Evolutionary conservation across 2,888 invertebrate species (phyloP).

Genomic region (Aphodius sticticus): DNA sequence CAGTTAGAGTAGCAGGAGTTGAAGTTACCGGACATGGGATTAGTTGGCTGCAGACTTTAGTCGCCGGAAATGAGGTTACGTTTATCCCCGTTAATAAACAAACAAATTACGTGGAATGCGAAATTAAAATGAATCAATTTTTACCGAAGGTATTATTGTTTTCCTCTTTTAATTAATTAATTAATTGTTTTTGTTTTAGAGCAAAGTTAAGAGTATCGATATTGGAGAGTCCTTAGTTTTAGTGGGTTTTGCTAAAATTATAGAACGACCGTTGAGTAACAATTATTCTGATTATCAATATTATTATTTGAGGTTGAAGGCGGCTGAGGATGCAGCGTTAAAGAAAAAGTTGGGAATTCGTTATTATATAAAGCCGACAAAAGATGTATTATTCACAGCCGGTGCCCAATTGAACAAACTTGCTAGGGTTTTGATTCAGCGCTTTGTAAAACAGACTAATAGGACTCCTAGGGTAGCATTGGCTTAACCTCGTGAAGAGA

Average conservation of each 20-base stretch:
- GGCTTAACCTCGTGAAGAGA: conserved; percentile 6
- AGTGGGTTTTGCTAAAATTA: conserved; percentile 77
- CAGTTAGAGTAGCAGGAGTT: conserved; percentile 64
- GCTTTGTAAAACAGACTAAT: conserved; percentile 6
- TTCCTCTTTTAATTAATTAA: conserved; percentile 21
- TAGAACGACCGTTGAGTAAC: conserved; percentile 70
- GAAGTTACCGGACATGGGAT: conserved; percentile 61
- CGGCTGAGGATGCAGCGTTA: conserved; percentile 61
- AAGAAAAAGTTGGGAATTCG: conserved; percentile 62
- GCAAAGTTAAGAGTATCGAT: conserved; percentile 56
- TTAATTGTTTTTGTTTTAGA: conserved; percentile 46
- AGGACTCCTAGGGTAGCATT: not conserved
- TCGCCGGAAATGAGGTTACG: conserved; percentile 56
- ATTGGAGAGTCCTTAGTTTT: conserved; percentile 64
- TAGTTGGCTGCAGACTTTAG: conserved; percentile 60
- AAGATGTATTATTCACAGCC: conserved; percentile 40
- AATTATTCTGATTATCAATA: conserved; percentile 56
- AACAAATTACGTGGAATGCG: conserved; percentile 60
- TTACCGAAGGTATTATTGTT: conserved; percentile 30
- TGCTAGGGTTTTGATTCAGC: conserved; percentile 5
- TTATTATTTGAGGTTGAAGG: conserved; percentile 59
- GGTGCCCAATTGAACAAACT: conserved; percentile 11
- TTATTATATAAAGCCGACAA: conserved; percentile 60
- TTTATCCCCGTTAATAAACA: conserved; percentile 59
- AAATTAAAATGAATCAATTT: conserved; percentile 49